Base-by-base conservation (phyloP, 92 coral and sea anemone genomes). In the Phenganax subtilis region DNA sequence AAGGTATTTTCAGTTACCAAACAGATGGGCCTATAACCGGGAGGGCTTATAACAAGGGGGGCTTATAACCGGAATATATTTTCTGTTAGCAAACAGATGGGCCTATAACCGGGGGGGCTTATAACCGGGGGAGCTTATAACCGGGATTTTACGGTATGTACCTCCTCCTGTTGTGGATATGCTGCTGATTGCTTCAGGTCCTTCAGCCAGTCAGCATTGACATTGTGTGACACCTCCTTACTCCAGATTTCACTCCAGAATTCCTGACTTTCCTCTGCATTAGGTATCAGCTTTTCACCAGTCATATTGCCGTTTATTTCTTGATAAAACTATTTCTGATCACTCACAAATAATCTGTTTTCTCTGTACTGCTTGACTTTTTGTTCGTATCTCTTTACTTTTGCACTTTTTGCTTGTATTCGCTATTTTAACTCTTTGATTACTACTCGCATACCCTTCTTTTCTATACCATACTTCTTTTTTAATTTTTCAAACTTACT, bases 341-440 rank as follows among this genome's bases (percentile, higher is more conserved):
- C 80, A 57, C 31, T 47, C 12, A 47, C 27, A 55, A 75, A 75
- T 55, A 75, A 15, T 47, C 55, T 57, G 37, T 76, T 76, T 58
- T 76, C 70, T 62, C 81, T 57, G 81, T 54, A 76, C 81, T 58
- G 81, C 81, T 57, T 60, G 25, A 58, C 64, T 60, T 70, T 58
- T 54, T 76, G 62, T 30, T 76, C 81, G 12, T 76, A 76, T 55
- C 70, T 60, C 12, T 8, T 55, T 47, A 57, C 51, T 30, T 76
- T 76, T 8, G 81, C 68, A 27, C 52, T 57, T 70, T 76, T 76
- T 55, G 81, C 81, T 57, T 54, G 53, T 54, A 75, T 25, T 52
- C 62, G 62, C 71, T 76, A 70, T 60, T 57, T 76, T 62, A 76
- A 25, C 57, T 76, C 81, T 57, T 76, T 70, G n/a, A 76, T 37